phyloP scores from a whole-genome alignment of 2,888 invertebrate species.

The Leucophora obtusa region DNA sequence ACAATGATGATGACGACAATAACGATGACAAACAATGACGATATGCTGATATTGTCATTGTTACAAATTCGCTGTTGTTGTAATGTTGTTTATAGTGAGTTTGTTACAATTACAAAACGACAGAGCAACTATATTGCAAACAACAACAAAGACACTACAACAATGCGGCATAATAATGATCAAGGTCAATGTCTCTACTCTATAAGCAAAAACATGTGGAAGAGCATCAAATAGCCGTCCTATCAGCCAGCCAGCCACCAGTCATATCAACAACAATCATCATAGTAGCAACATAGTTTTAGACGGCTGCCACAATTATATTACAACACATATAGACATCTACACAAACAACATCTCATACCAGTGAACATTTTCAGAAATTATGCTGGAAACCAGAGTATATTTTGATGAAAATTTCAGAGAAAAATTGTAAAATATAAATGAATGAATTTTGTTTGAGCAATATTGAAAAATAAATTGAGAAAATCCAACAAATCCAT shows the following conservation, averaged over 20 bases:
- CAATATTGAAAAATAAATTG: too few relatives aligned
- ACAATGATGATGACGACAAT: not conserved
- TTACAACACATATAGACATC: not conserved
- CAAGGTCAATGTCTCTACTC: constrained; percentile 65
- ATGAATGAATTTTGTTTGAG: too few relatives aligned
- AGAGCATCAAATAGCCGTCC: constrained; percentile 35
- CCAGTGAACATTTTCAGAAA: not conserved
- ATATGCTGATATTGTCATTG: not conserved
- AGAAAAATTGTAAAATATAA: too few relatives aligned
- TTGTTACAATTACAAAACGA: not conserved
- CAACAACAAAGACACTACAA: constrained; percentile 34
- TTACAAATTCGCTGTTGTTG: not conserved
- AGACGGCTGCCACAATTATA: constrained; percentile 9
- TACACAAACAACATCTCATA: not conserved
- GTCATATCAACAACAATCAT: constrained; percentile 26
- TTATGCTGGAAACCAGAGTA: not conserved
- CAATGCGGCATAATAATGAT: constrained; percentile 41
- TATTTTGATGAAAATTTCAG: too few relatives aligned
- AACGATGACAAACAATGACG: not conserved
- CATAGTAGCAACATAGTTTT: not conserved
- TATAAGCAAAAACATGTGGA: constrained; percentile 10
- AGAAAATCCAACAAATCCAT: too few relatives aligned
- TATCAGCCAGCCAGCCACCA: constrained; percentile 15
- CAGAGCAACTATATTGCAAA: constrained; percentile 10
- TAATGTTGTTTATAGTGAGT: not conserved